Percentiles rank a stretch among this genome's conserved stretches.
phyloP scores from a whole-genome alignment of 2,888 invertebrate species.

The Bombylius major region DNA sequence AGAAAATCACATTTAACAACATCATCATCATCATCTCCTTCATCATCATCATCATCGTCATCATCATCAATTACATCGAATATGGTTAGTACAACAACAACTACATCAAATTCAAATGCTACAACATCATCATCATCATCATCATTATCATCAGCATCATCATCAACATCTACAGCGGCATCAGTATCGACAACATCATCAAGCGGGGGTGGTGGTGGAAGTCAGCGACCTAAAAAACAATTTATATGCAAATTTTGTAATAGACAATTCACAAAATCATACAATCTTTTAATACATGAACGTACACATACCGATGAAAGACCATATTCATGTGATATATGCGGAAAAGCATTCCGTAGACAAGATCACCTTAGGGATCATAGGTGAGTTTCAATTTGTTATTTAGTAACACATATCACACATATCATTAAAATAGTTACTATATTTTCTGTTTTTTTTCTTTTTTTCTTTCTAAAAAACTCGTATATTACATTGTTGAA shows the following conservation, averaged over 20 bases:
- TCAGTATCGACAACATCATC: conserved; percentile 15
- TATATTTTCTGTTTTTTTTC: too few species aligned
- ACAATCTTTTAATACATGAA: conserved; percentile 90
- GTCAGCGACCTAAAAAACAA: conserved; percentile 82
- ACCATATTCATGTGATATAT: conserved; percentile 95
- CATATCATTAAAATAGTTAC: too few species aligned
- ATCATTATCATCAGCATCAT: background rate
- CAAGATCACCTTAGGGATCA: conserved; percentile 92
- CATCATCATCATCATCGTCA: background rate
- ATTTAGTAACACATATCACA: background rate
- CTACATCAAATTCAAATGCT: background rate
- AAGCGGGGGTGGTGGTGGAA: conserved; percentile 17
- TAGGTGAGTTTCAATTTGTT: conserved; percentile 47
- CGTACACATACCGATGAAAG: conserved; percentile 95
- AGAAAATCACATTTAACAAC: background rate
- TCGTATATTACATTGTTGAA: too few species aligned
- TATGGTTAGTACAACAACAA: background rate
- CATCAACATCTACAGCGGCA: conserved; percentile 6
- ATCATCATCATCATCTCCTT: background rate
- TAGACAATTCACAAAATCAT: conserved; percentile 96
- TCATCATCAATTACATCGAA: background rate
- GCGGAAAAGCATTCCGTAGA: conserved; percentile 91
- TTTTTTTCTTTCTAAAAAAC: too few species aligned
- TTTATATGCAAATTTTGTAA: conserved; percentile 98
- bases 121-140: conserved; percentile 1